Evolutionary conservation across 2,113 vertebrate genomes (phyloP).

Genomic region (Hemicordylus capensis): DNA sequence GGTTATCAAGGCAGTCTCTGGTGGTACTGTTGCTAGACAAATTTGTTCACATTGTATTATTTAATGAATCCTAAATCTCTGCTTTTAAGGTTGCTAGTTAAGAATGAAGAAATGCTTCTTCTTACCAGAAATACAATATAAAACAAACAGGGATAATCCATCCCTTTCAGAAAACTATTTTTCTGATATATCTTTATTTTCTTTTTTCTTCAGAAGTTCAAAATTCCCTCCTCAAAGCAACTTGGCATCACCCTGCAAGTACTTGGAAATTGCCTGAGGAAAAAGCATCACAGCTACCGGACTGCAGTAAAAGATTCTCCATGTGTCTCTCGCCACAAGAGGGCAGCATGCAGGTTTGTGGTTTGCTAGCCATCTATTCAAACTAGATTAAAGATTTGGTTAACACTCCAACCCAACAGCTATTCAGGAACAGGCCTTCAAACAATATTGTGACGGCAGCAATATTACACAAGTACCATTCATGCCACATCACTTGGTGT

Average conservation of each 20-base stretch:
- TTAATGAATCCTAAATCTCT: constrained; percentile 47
- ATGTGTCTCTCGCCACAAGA: constrained; percentile 40
- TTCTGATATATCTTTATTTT: constrained; percentile 43
- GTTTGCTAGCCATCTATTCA: background rate
- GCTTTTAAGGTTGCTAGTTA: constrained; percentile 46
- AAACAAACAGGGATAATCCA: constrained; percentile 49
- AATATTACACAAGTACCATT: background rate
- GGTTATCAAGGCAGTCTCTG: constrained; percentile 41
- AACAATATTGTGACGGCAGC: background rate
- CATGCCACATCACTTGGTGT: background rate
- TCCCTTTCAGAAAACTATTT: constrained; percentile 24
- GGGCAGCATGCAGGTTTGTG: constrained; percentile 13
- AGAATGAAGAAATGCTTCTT: constrained; percentile 49
- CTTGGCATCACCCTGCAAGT: constrained; percentile 23
- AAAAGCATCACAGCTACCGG: background rate
- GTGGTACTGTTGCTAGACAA: constrained; percentile 40
- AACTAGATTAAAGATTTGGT: background rate
- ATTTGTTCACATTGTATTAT: constrained; percentile 27
- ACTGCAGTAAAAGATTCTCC: background rate
- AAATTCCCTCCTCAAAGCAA: constrained; percentile 45
- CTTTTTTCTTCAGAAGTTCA: constrained; percentile 34
- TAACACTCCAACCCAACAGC: no score
- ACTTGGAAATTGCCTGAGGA: constrained; percentile 22
- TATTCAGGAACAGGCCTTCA: constrained; percentile 26
- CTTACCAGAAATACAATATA: constrained; percentile 49